These are phyloP conservation scores for Ophion obscuratus DNA, from an alignment of 2,888 invertebrate genomes.

Conservation along the genomic window DNA sequence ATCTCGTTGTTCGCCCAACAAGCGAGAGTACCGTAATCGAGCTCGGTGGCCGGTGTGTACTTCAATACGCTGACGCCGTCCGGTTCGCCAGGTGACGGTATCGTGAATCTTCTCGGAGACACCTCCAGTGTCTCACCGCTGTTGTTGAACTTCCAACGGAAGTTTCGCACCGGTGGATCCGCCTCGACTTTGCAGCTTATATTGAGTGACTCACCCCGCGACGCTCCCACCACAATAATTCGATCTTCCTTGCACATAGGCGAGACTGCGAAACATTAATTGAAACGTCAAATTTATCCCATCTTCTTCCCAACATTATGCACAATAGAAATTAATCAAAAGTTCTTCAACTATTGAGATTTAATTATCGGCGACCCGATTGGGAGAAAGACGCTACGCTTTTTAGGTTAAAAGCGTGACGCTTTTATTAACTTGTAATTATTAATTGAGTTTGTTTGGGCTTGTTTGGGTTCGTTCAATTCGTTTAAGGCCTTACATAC, in stretches of 20 bases:
- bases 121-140: conserved; percentile 95
- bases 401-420: too few species aligned
- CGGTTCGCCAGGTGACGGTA: conserved; percentile 84
- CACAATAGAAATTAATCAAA: too few species aligned
- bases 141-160: conserved; percentile 98
- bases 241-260: conserved; percentile 92
- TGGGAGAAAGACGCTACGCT: too few species aligned
- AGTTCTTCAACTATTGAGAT: background rate
- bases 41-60: conserved; percentile 86
- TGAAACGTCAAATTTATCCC: conserved; percentile 9
- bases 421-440: too few species aligned
- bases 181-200: conserved; percentile 96
- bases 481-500: too few species aligned
- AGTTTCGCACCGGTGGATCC: conserved; percentile 94
- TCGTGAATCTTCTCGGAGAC: conserved; percentile 90
- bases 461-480: too few species aligned
- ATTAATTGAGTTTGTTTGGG: too few species aligned
- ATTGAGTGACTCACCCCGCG: conserved; percentile 93
- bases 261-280: conserved; percentile 87
- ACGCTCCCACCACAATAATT: conserved; percentile 94
- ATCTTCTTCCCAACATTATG: background rate
- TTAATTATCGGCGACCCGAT: too few species aligned
- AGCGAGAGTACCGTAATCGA: conserved; percentile 95
- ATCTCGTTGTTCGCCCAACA: conserved; percentile 94
- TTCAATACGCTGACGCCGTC: conserved; percentile 88